phyloP scores from a whole-genome alignment of 92 coral and sea anemone species.

The Hydrozoanthus gracilis region DNA sequence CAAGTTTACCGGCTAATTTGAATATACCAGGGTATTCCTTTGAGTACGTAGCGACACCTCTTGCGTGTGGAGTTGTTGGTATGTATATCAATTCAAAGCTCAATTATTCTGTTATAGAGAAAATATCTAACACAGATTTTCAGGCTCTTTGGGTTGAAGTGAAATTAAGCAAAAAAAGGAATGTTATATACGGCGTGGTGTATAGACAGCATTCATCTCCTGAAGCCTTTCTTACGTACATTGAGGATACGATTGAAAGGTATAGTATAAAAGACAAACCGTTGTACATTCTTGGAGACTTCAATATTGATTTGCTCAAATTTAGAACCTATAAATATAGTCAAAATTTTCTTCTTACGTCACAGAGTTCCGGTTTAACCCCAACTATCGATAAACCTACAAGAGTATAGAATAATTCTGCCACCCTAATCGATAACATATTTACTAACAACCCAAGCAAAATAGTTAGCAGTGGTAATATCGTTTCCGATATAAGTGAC shows the following conservation, averaged over 20 bases:
- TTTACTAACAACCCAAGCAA: conserved; percentile 49
- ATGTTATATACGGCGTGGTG: conserved; percentile 21
- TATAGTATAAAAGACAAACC: conserved; percentile 34
- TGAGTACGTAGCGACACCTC: conserved; percentile 42
- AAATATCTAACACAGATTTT: conserved; percentile 24
- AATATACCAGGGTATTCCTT: conserved; percentile 37
- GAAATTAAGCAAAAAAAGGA: background rate
- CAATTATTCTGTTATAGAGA: conserved; percentile 24
- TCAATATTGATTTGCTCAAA: conserved; percentile 63
- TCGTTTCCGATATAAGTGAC: conserved; percentile 58
- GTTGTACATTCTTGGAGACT: conserved; percentile 47
- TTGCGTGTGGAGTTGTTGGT: conserved; percentile 47
- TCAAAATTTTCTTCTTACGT: conserved; percentile 36
- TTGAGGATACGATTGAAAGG: conserved; percentile 16
- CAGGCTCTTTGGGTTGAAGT: conserved; percentile 43
- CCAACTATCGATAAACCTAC: conserved; percentile 73
- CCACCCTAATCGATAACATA: conserved; percentile 60
- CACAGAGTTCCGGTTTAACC: conserved; percentile 53
- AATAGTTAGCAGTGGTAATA: conserved; percentile 44
- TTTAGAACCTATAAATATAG: conserved; percentile 50
- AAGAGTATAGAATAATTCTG: conserved; percentile 59
- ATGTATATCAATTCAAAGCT: conserved; percentile 35
- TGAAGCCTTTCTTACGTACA: conserved; percentile 18
- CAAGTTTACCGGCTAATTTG: conserved; percentile 30
- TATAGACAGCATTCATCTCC: conserved; percentile 34